phyloP scores from a whole-genome alignment of 2,797 vertebrate species.

The Schizopygopsis pylzovi region DNA sequence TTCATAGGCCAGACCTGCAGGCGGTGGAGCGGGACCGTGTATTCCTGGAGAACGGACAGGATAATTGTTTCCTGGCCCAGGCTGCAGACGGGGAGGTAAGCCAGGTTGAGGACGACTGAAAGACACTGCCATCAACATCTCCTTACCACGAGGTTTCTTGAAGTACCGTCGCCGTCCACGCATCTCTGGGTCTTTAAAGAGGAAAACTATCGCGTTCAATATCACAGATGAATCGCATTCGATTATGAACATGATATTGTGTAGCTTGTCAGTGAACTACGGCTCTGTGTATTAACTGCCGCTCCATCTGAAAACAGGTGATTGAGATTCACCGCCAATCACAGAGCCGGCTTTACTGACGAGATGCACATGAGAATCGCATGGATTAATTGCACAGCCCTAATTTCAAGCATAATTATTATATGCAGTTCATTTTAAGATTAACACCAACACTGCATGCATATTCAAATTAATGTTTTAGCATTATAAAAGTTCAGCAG shows the following conservation, averaged over 20 bases:
- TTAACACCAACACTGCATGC: background rate
- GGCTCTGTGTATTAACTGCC: no score
- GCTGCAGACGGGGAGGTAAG: slow-evolving; percentile 84
- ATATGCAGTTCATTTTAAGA: background rate
- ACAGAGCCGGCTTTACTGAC: no score
- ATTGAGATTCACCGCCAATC: no score
- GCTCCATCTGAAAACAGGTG: no score
- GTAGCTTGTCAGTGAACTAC: no score
- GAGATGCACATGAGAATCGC: no score
- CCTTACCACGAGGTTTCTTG: slow-evolving; percentile 87
- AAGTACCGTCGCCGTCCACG: slow-evolving; percentile 87
- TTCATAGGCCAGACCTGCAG: slow-evolving; percentile 78
- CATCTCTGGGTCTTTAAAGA: slow-evolving; percentile 79
- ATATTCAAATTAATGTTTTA: background rate
- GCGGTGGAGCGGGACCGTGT: slow-evolving; percentile 64
- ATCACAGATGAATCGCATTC: no score
- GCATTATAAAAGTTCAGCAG: background rate
- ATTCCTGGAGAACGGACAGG: slow-evolving; percentile 70
- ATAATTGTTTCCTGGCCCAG: slow-evolving; percentile 60
- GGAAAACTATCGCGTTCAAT: background rate
- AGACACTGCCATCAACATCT: slow-evolving; percentile 80
- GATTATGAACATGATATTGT: no score
- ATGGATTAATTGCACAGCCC: no score
- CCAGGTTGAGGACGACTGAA: slow-evolving; percentile 76
- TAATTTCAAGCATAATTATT: background rate